Percentiles rank a stretch among this genome's conserved stretches.
Evolutionary conservation across 2,888 invertebrate species (phyloP).

Genomic region (Molanna angustata): DNA sequence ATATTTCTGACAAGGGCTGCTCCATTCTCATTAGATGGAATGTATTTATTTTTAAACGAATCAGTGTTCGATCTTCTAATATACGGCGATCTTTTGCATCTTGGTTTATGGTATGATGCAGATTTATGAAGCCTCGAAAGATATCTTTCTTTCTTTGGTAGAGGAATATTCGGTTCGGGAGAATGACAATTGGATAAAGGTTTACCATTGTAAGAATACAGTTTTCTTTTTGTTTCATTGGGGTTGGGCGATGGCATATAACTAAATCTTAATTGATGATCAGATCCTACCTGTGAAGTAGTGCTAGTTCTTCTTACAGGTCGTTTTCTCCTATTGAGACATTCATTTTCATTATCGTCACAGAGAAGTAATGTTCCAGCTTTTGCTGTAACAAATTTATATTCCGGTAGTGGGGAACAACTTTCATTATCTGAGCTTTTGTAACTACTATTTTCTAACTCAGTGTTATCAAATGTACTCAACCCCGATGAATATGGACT

Average conservation of each 20-base stretch:
- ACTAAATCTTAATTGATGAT: no score
- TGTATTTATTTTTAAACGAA: constrained; percentile 18
- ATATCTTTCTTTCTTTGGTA: neutral
- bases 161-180: neutral
- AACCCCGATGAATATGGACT: constrained; percentile 25
- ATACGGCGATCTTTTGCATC: constrained; percentile 5
- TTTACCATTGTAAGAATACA: constrained; percentile 21
- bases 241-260: no score
- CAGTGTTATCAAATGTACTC: constrained; percentile 27
- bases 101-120: constrained; percentile 27
- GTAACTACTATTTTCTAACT: constrained; percentile 48
- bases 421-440: constrained; percentile 55
- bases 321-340: constrained; percentile 35
- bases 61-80: constrained; percentile 29
- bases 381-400: constrained; percentile 43
- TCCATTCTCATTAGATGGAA: constrained; percentile 2
- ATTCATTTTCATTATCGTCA: constrained; percentile 39
- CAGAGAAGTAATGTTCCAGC: constrained; percentile 45
- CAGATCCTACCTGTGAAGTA: no score
- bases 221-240: constrained; percentile 7
- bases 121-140: constrained; percentile 25
- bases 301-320: constrained; percentile 31
- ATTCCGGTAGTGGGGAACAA: constrained; percentile 39
- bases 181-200: constrained; percentile 12
- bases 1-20: constrained; percentile 38